Conservation (phyloP, 2,113 vertebrate genomes). For the Dolichotis patagonum region DNA sequence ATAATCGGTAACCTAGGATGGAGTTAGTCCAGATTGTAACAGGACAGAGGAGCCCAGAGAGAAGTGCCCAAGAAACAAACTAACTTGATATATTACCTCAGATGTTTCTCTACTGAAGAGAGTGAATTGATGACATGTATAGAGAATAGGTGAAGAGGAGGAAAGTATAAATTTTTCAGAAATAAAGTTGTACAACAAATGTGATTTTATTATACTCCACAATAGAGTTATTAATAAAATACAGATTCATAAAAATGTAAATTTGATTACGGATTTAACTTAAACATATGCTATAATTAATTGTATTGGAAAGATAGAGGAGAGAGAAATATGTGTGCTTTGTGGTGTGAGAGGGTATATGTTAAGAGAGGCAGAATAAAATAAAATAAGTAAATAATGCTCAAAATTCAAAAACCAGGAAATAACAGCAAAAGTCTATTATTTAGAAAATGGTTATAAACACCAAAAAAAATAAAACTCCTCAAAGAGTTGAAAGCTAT, state of each 20-base stretch:
- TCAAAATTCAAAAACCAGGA: slow-evolving; percentile 40
- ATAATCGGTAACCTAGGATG: neutral
- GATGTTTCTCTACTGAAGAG: neutral
- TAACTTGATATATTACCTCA: neutral
- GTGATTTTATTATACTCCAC: neutral
- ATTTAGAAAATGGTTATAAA: slow-evolving; percentile 16
- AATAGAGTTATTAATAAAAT: neutral
- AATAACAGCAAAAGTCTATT: neutral
- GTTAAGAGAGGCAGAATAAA: neutral
- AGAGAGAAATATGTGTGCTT: neutral
- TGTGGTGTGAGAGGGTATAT: neutral
- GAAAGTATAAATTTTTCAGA: neutral
- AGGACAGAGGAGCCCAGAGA: neutral
- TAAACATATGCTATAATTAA: neutral
- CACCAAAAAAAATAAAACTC: slow-evolving; percentile 19
- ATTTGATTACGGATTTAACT: slow-evolving; percentile 2
- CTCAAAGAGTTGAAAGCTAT: slow-evolving; percentile 30
- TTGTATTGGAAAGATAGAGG: neutral
- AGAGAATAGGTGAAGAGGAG: neutral
- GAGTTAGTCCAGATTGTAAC: neutral
- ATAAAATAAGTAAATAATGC: slow-evolving; percentile 15
- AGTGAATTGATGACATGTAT: slow-evolving; percentile 16
- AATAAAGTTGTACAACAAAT: slow-evolving; percentile 27
- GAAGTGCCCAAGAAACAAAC: slow-evolving; percentile 23
- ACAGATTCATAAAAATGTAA: slow-evolving; percentile 33